A percentile compares a stretch with the other conserved stretches of the same genome.
Evolutionary conservation across 2,797 vertebrate species (phyloP).

Genomic region (Coluber constrictor): DNA sequence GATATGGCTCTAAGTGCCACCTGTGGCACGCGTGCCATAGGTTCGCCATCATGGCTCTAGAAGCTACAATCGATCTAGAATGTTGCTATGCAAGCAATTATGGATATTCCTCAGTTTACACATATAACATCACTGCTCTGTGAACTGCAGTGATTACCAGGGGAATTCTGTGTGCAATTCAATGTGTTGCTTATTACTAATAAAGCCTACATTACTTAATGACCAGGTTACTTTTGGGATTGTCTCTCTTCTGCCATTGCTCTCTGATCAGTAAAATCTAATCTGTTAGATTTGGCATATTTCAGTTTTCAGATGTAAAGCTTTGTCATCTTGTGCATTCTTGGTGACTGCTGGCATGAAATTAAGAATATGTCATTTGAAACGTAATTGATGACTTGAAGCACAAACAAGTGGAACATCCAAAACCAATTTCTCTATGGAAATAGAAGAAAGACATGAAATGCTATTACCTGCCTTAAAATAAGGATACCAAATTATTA

Average conservation of each 20-base stretch:
- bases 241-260: background rate
- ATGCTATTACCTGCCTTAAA: background rate
- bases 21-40: too few species aligned
- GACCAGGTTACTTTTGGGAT: background rate
- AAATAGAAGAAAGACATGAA: background rate
- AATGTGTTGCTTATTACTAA: background rate
- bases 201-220: background rate
- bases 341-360: background rate
- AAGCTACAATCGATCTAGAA: background rate
- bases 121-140: background rate
- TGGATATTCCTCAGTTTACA: background rate
- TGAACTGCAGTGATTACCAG: background rate
- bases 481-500: background rate
- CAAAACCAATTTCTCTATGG: background rate
- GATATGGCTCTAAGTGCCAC: too few species aligned
- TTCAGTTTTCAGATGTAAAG: background rate
- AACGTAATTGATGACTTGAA: background rate
- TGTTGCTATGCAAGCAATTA: background rate
- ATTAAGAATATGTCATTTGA: background rate
- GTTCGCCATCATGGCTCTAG: too few species aligned
- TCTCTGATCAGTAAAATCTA: background rate
- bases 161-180: background rate
- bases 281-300: background rate
- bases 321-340: background rate
- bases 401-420: background rate